Evolutionary conservation across 2,888 invertebrate genomes (phyloP), one percentile per base, ranked within the genome.

Genomic region (Rhimphoctona megacephalus): DNA sequence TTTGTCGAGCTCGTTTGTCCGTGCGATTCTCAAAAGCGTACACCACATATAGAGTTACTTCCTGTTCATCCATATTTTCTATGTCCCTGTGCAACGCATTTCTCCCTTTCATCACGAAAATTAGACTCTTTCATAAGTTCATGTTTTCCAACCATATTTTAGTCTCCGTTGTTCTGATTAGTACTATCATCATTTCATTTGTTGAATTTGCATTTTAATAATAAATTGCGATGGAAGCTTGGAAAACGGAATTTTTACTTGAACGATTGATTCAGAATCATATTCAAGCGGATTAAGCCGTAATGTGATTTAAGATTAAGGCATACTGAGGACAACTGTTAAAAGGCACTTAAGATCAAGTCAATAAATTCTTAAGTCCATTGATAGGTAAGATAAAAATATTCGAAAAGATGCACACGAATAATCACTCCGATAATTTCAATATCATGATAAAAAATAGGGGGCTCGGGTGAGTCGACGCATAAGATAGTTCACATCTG

Each of bases 371-470:
- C 36, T 33, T 1, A 7, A 8, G 17, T 30, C 17, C 17, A 14
- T 66, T 36, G 67, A 39, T 9, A n/a, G 22, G 43, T 22, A 67
- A 9, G n/a, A 67, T 22, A 39, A 43, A 22, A 39, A 43, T 11
- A 11, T 36, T 39, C 36, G 36, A 3, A 61, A 61, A 14, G 61
- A 17, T 17, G 17, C 30, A 0, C 0, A 30, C 25, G 30, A 61
- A 61, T 30, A 81, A 76, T 78, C 73, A 66, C 54, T 49, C 11
- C 57, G 81, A 57, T 73, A 67, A 85, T 81, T 73, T 85, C 64
- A 54, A 72, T 66, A 81, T 73, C 49, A 64, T 61, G 74, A 69
- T 33, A 33, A 85, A 81, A 82, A 79, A 85, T 73, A 52, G 77
- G 66, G 77, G 57, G 81, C 46, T 66, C 64, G 81, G 33, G 69